Percentiles rank a stretch among this genome's conserved stretches.
These are phyloP conservation scores for Tetraodon nigroviridis DNA, from an alignment of 2,113 vertebrate genomes.

Conservation along the genomic window DNA sequence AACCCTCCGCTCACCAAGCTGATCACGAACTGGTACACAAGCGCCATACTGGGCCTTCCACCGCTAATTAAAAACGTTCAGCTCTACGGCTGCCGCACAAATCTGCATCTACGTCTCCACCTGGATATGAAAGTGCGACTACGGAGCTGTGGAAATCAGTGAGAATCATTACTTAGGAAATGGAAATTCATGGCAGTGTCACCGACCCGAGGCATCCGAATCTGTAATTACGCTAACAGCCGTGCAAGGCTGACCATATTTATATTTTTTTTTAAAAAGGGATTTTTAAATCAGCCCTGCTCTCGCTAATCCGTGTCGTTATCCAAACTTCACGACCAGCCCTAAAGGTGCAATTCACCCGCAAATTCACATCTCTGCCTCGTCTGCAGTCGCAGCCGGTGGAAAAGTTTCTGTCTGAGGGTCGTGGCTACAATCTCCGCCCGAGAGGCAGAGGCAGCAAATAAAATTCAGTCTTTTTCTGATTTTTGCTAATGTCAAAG, in stretches of 20 bases:
- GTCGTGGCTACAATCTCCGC: too few species aligned
- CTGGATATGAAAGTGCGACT: slow-evolving; percentile 46
- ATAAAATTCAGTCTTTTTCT: too few species aligned
- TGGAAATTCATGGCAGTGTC: slow-evolving; percentile 48
- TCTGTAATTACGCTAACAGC: slow-evolving; percentile 43
- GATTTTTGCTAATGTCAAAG: too few species aligned
- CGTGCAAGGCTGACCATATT: slow-evolving; percentile 34
- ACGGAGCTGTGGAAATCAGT: slow-evolving; percentile 31
- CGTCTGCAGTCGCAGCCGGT: too few species aligned
- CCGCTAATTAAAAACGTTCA: slow-evolving; percentile 71
- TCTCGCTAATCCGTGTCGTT: slow-evolving; percentile 22
- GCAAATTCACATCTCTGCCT: background rate
- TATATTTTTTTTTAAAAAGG: slow-evolving; percentile 7
- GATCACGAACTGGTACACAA: slow-evolving; percentile 67
- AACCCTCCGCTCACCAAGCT: slow-evolving; percentile 64
- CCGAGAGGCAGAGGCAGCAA: too few species aligned
- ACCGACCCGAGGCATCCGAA: slow-evolving; percentile 39
- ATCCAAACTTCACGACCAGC: slow-evolving; percentile 23
- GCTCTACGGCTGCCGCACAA: slow-evolving; percentile 52
- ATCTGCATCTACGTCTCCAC: slow-evolving; percentile 64
- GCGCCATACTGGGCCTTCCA: slow-evolving; percentile 68
- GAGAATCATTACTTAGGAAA: slow-evolving; percentile 49
- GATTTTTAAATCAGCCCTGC: slow-evolving; percentile 10
- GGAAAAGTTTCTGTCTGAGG: too few species aligned
- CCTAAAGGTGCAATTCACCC: background rate